Conservation (phyloP, 2,797 vertebrate species). For the Melopsittacus undulatus region DNA sequence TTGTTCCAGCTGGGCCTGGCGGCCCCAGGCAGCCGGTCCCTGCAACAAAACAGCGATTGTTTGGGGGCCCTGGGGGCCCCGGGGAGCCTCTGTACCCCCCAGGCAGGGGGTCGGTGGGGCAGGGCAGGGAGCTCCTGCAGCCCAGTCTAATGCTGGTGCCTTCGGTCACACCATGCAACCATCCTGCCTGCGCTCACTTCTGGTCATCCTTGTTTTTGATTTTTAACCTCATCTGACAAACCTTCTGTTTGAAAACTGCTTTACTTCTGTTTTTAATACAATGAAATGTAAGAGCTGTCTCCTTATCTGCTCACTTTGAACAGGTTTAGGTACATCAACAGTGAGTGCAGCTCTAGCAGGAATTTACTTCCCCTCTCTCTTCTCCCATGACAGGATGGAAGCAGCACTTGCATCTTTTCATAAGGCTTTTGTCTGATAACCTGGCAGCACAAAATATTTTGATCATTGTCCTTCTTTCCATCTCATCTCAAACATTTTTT, state of each 20-base stretch:
- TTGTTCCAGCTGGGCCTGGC: constrained; percentile 38
- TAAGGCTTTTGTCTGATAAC: neutral
- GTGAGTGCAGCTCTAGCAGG: neutral
- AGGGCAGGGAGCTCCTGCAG: neutral
- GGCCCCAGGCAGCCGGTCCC: neutral
- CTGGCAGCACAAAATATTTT: neutral
- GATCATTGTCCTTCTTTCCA: neutral
- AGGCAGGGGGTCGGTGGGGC: neutral
- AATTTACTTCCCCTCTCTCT: neutral
- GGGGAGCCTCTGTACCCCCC: neutral
- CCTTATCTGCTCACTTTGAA: neutral
- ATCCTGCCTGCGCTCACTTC: neutral
- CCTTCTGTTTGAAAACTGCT: neutral
- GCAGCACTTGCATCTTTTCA: neutral
- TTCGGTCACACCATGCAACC: neutral
- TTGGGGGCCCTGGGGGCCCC: neutral
- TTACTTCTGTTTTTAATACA: neutral
- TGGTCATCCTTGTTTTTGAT: neutral
- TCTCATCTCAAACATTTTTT: neutral
- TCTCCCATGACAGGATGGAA: neutral
- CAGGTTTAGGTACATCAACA: neutral
- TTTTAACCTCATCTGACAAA: rapidly evolving
- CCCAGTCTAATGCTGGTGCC: rapidly evolving
- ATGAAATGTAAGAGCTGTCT: neutral
- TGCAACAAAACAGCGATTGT: constrained; percentile 45